Percentiles rank a stretch among this genome's conserved stretches.
These are phyloP conservation scores for Hydractinia symbiolongicarpus DNA, from an alignment of 30 jellyfish, hydroid and myxozoan species.

Conservation along the genomic window DNA sequence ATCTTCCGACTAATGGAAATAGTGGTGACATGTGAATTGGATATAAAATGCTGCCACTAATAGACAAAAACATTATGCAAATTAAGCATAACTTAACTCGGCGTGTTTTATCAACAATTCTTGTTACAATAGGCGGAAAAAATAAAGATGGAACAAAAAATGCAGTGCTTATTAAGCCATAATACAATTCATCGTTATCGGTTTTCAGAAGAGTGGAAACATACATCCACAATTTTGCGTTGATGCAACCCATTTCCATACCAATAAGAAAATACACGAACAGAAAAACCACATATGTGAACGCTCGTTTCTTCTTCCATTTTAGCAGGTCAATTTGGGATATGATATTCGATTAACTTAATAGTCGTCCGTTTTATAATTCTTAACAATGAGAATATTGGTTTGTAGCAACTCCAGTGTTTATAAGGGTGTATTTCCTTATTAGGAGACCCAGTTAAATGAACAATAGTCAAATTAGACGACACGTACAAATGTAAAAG, in stretches of 20 bases:
- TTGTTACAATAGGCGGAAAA: background rate
- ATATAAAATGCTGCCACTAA: background rate
- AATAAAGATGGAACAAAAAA: background rate
- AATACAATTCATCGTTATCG: background rate
- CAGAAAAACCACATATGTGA: background rate
- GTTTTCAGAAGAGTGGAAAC: background rate
- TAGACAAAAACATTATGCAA: background rate
- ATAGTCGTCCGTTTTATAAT: too few species aligned
- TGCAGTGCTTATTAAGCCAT: background rate
- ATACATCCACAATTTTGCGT: slow-evolving; percentile 1
- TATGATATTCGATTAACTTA: too few species aligned
- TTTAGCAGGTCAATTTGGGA: too few species aligned
- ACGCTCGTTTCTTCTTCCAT: background rate
- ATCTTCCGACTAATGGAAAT: background rate
- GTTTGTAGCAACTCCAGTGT: too few species aligned
- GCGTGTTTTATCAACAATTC: background rate
- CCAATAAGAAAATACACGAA: background rate
- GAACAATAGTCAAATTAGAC: too few species aligned
- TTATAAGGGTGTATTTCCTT: too few species aligned
- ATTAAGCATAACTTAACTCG: background rate
- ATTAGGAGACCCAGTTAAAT: too few species aligned
- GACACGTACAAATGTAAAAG: too few species aligned
- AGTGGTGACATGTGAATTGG: background rate
- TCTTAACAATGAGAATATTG: too few species aligned
- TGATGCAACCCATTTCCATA: background rate